phyloP scores from a whole-genome alignment of 1,140 invertebrate genomes.

The Sinonovacula constricta region DNA sequence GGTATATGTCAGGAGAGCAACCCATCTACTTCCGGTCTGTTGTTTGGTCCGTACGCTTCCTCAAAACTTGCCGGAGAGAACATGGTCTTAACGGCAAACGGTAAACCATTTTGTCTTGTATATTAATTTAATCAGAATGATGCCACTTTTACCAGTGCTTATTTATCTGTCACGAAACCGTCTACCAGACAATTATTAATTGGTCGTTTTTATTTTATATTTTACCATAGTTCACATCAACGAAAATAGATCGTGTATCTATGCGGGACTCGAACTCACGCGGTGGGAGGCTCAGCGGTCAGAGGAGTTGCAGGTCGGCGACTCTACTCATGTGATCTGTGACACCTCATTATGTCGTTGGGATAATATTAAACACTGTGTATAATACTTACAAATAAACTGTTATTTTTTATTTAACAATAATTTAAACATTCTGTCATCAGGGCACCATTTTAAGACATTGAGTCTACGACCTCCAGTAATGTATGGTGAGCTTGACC shows the following conservation, averaged over 20 bases:
- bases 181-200: not conserved
- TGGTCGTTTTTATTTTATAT: not conserved
- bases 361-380: not conserved
- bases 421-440: not conserved
- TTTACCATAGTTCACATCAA: not conserved
- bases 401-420: not conserved
- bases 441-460: slow-evolving; percentile 13
- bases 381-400: not conserved
- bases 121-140: not conserved
- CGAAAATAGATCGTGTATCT: not conserved
- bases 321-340: slow-evolving; percentile 2
- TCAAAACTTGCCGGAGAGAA: slow-evolving; percentile 27
- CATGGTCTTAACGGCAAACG: slow-evolving; percentile 16
- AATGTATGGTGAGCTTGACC: slow-evolving; percentile 37
- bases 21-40: not conserved
- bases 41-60: slow-evolving; percentile 33
- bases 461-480: slow-evolving; percentile 21
- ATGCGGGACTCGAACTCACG: too few species aligned
- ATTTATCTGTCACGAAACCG: not conserved
- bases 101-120: not conserved
- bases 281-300: too few species aligned
- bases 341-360: not conserved
- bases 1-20: slow-evolving; percentile 13
- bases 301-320: too few species aligned
- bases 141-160: not conserved